Conservation (phyloP, 92 coral and sea anemone genomes). For the Parazoanthus swiftii region DNA sequence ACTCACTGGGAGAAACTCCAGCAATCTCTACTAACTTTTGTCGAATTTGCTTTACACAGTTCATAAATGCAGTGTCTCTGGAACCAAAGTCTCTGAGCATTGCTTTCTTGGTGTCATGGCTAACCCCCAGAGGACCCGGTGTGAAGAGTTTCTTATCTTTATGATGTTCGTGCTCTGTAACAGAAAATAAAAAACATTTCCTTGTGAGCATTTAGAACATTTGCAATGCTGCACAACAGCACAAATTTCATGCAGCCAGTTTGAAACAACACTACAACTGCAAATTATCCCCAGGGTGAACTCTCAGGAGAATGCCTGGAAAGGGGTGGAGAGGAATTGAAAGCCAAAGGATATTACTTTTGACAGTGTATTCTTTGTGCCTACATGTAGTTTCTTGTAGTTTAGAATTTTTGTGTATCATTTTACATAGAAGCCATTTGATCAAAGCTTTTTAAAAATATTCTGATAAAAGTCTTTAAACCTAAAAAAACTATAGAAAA, state of each 20-base stretch:
- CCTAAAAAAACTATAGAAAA: too few species aligned
- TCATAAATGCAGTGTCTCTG: conserved; percentile 84
- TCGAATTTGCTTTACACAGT: conserved; percentile 78
- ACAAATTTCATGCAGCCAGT: neutral
- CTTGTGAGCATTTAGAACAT: neutral
- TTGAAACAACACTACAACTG: too few species aligned
- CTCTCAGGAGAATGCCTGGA: too few species aligned
- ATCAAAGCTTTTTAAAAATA: too few species aligned
- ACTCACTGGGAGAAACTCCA: conserved; percentile 79
- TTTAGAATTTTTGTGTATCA: too few species aligned
- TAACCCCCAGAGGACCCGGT: conserved; percentile 93
- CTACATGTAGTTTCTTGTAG: too few species aligned
- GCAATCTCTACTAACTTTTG: conserved; percentile 80
- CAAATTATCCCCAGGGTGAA: too few species aligned
- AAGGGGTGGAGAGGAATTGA: too few species aligned
- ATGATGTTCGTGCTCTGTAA: conserved; percentile 40
- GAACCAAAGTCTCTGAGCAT: conserved; percentile 98
- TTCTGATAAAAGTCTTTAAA: too few species aligned
- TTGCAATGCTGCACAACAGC: neutral
- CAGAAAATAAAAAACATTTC: neutral
- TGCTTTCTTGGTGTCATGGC: conserved; percentile 82
- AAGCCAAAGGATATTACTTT: too few species aligned
- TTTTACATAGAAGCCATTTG: too few species aligned
- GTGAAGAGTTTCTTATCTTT: conserved; percentile 94
- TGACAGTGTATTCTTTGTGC: too few species aligned